Percentiles rank a stretch among this genome's conserved stretches.
phyloP scores from a whole-genome alignment of 1,140 invertebrate species.

The Propsilocerus akamusi region DNA sequence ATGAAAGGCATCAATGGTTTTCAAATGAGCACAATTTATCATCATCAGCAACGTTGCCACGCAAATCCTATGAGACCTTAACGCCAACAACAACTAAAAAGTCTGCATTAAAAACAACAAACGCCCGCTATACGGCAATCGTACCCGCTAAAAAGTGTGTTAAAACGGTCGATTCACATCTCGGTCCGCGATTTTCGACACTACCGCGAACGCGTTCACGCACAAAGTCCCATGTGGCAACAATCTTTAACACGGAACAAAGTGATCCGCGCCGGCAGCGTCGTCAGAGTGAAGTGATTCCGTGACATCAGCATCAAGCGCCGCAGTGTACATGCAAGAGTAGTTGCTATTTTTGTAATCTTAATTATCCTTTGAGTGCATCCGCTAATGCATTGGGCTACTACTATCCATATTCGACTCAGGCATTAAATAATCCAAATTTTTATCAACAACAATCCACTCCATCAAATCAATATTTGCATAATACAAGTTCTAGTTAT shows the following conservation, averaged over 20 bases:
- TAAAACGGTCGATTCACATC: background rate
- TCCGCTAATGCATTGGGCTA: background rate
- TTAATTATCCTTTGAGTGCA: slow-evolving; percentile 1
- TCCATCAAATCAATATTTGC: background rate
- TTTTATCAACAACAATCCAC: background rate
- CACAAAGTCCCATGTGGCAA: background rate
- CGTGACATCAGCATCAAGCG: background rate
- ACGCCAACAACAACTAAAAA: background rate
- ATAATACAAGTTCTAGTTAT: background rate
- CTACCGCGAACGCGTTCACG: background rate
- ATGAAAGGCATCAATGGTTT: background rate
- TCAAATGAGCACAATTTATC: background rate
- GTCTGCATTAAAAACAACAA: background rate
- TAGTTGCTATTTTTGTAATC: slow-evolving; percentile 3
- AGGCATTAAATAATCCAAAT: background rate
- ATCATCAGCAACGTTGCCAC: slow-evolving; percentile 1
- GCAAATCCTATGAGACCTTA: background rate
- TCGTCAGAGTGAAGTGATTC: slow-evolving; percentile 1
- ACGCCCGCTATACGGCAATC: background rate
- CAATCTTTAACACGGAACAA: background rate
- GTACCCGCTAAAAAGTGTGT: background rate
- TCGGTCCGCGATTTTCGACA: background rate
- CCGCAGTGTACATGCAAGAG: background rate
- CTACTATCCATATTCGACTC: background rate
- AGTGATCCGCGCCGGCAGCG: background rate